These are phyloP conservation scores for human (Homo sapiens) DNA, from an alignment of 2,113 vertebrate genomes.

Conservation along the genomic window DNA sequence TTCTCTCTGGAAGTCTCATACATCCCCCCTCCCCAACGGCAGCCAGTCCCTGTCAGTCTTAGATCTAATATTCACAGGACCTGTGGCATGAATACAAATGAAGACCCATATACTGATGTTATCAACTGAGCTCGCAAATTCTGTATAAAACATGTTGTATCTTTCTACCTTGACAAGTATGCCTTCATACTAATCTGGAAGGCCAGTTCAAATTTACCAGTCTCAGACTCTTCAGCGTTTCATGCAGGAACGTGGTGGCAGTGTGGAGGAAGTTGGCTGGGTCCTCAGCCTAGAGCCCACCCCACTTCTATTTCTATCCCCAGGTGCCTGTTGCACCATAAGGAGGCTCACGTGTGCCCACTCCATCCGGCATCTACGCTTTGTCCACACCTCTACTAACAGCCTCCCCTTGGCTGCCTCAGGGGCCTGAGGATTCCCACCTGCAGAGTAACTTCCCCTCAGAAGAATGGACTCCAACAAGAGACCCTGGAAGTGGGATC, in stretches of 20 bases:
- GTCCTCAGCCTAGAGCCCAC: not conserved
- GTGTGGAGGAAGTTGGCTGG: too few species aligned
- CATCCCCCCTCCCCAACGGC: not conserved
- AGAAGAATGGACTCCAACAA: not conserved
- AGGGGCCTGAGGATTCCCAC: not conserved
- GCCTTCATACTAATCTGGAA: not conserved
- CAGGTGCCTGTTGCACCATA: not conserved
- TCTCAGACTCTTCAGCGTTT: not conserved
- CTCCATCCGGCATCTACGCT: not conserved
- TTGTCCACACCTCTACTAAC: not conserved
- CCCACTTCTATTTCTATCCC: not conserved
- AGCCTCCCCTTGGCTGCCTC: not conserved
- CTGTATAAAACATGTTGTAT: not conserved
- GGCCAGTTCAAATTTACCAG: not conserved
- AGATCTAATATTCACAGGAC: not conserved
- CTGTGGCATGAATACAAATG: not conserved
- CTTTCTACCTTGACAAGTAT: not conserved
- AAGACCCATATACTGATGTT: not conserved
- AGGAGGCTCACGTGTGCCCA: not conserved
- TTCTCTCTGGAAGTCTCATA: not conserved
- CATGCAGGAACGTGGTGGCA: not conserved
- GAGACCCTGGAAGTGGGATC: not conserved
- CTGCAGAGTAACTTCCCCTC: not conserved
- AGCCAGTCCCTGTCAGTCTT: not conserved
- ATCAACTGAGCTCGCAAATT: not conserved